Base-by-base conservation (phyloP, 2,888 invertebrate genomes). In the Andricus quercusramuli region DNA sequence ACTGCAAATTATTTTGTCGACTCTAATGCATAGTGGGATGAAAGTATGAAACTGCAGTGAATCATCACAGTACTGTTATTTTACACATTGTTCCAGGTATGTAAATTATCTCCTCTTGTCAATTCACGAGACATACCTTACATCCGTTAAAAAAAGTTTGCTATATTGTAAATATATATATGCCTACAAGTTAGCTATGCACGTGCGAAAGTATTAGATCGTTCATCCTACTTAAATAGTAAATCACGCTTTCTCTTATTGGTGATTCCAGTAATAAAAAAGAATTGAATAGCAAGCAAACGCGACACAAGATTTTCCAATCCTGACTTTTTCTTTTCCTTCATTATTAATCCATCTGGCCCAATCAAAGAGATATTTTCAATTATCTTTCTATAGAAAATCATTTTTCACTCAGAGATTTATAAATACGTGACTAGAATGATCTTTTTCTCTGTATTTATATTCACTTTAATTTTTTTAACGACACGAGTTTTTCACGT, bases 161-260 rank as follows among this genome's bases (percentile, higher is more conserved):
- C 32, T 65, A 32, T 66, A n/a, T 41, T 66, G 20, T 22, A 32
- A 65, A 65, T 5, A 37, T 37, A 65, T 65, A 29, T 44, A 44
- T 47, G 17, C 0, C 3, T 32, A 29, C 29, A 65, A 65, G 32
- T 29, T 15, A 32, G 20, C 17, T 65, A 20, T 25, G 29, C 29
- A 65, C 8, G 32, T 65, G 29, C 65, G 32, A 65, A 65, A 65
- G 65, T 65, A 65, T 65, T 32, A 65, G 32, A 65, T 65, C 32
- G 65, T 8, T 65, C 65, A 65, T 65, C 65, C 65, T 32, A 65
- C 65, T 65, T 65, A 65, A 65, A 65, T 65, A 65, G 65, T 20
- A 5, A 65, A 66, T 66, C n/a, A 37, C 37, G n/a, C 66, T 66
- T 66, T 66, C 66, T 66, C 66, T 15, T 47, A 47, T n/a, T 41